Evolutionary conservation across 2,113 vertebrate genomes (phyloP).

Genomic region (Heptranchias perlo): DNA sequence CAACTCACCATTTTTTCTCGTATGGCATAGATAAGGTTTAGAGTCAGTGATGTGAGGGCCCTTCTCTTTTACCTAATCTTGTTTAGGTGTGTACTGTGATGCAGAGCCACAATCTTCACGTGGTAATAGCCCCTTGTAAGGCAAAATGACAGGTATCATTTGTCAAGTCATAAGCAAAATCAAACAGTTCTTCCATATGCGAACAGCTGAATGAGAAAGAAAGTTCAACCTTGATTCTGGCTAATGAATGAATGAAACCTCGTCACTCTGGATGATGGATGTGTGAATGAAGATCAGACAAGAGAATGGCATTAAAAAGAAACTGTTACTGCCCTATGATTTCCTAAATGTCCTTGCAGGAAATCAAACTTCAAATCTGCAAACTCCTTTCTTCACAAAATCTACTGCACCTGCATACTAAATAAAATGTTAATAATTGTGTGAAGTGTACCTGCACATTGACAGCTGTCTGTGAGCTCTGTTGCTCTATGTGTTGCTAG

Average conservation of each 20-base stretch:
- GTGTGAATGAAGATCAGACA: slow-evolving; percentile 36
- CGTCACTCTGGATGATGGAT: slow-evolving; percentile 39
- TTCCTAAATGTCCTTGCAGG: background rate
- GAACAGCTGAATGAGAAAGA: slow-evolving; percentile 23
- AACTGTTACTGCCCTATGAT: slow-evolving; percentile 20
- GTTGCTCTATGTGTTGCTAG: background rate
- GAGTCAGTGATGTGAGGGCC: background rate
- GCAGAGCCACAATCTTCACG: slow-evolving; percentile 47
- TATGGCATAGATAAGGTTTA: background rate
- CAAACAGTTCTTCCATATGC: slow-evolving; percentile 41
- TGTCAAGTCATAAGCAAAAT: slow-evolving; percentile 46
- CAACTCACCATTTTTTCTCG: background rate
- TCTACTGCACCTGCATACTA: background rate
- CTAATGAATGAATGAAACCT: slow-evolving; percentile 36
- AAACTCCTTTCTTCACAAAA: background rate
- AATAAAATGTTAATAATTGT: background rate
- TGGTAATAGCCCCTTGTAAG: slow-evolving; percentile 54
- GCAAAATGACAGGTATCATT: slow-evolving; percentile 55
- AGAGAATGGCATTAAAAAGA: slow-evolving; percentile 38
- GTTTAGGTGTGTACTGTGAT: too few relatives aligned
- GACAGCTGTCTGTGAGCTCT: slow-evolving; percentile 21
- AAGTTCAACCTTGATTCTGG: slow-evolving; percentile 35
- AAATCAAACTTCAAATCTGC: background rate
- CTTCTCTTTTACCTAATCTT: background rate
- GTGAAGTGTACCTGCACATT: background rate